Evolutionary conservation across 2,113 vertebrate species (phyloP).

Genomic region (Sakesphorus luctuosus): DNA sequence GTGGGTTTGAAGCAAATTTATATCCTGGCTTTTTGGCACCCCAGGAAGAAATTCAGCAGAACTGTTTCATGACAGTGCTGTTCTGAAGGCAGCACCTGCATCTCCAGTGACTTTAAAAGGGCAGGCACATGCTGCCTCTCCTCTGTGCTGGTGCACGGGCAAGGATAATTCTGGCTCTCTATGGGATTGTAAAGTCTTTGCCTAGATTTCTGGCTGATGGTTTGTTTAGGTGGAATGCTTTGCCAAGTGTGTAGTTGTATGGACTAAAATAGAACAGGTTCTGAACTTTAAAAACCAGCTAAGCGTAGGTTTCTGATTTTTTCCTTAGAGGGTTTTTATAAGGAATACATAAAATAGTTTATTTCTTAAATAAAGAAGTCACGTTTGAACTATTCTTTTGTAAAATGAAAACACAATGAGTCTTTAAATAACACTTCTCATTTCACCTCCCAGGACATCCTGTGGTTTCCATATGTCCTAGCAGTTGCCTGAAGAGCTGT

Average conservation of each 20-base stretch:
- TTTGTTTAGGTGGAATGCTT: slow-evolving; percentile 9
- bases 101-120: not conserved
- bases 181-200: not conserved
- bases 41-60: fast-evolving
- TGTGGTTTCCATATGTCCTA: not conserved
- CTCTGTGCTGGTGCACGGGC: not conserved
- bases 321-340: not conserved
- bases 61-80: fast-evolving
- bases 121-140: not conserved
- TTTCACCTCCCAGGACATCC: not conserved
- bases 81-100: not conserved
- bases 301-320: not conserved
- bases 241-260: not conserved
- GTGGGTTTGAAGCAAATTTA: not conserved
- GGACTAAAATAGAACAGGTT: slow-evolving; percentile 6
- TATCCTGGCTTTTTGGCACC: not conserved
- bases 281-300: not conserved
- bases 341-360: not conserved
- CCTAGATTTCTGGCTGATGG: not conserved
- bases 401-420: not conserved
- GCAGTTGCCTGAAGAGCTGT: not conserved
- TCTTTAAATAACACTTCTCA: not conserved
- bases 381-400: not conserved
- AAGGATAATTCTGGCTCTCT: not conserved
- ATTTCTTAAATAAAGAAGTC: not conserved